phyloP scores from a whole-genome alignment of 2,888 invertebrate genomes.

The Arctia plantaginis region DNA sequence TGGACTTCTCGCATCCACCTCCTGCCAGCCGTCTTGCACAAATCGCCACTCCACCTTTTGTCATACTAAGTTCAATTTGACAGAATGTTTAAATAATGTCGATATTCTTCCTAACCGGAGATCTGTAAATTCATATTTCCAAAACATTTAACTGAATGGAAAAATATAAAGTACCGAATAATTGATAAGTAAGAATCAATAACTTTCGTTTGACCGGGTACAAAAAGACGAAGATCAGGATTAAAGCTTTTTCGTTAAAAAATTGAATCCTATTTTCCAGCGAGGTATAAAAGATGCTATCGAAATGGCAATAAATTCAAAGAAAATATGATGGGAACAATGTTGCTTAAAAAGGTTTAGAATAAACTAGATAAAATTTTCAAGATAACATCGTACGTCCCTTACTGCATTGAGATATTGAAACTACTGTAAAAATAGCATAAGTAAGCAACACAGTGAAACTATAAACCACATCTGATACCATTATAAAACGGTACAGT shows the following conservation, averaged over 20 bases:
- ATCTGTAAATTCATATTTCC: too few relatives aligned
- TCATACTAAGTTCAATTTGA: background rate
- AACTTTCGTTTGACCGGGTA: too few relatives aligned
- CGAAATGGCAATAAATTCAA: background rate
- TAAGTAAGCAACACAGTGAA: background rate
- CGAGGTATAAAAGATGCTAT: background rate
- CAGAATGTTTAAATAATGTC: background rate
- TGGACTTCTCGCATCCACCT: too few relatives aligned
- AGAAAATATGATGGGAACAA: background rate
- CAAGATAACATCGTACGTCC: background rate
- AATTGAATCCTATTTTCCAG: too few relatives aligned
- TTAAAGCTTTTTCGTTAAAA: too few relatives aligned
- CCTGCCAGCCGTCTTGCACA: too few relatives aligned
- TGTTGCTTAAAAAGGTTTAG: too few relatives aligned
- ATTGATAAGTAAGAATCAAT: too few relatives aligned
- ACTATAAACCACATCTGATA: constrained; percentile 1
- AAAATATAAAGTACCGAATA: background rate
- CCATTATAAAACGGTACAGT: background rate
- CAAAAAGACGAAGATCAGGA: too few relatives aligned
- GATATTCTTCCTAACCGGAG: too few relatives aligned
- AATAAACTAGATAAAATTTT: too few relatives aligned
- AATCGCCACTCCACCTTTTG: too few relatives aligned
- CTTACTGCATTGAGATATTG: background rate
- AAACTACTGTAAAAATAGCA: background rate
- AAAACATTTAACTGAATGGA: background rate